Percentiles rank a stretch among this genome's conserved stretches.
These are phyloP conservation scores for Galago senegalensis DNA, from an alignment of 2,797 vertebrate species.

Conservation along the genomic window DNA sequence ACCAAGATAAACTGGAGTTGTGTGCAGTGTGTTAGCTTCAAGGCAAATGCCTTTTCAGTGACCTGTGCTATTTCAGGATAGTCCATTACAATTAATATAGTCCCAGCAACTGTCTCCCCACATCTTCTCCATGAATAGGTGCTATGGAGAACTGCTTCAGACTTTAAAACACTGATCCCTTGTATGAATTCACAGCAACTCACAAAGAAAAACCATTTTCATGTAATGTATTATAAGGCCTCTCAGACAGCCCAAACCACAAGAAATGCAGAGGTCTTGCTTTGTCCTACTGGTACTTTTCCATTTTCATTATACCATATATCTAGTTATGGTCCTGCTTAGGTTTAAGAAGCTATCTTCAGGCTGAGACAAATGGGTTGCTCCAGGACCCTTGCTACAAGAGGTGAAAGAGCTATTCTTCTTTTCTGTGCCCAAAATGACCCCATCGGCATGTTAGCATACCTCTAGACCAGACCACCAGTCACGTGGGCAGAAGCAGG, in stretches of 20 bases:
- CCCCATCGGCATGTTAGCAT: background rate
- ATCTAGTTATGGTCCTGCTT: background rate
- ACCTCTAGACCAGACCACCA: constrained; percentile 6
- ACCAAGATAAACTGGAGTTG: background rate
- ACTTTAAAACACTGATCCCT: constrained; percentile 37
- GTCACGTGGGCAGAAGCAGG: background rate
- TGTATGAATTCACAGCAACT: constrained; percentile 61
- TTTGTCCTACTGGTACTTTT: constrained; percentile 43
- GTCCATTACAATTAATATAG: background rate
- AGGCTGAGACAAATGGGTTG: background rate
- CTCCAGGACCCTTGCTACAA: background rate
- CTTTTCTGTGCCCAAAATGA: background rate
- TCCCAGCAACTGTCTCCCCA: background rate
- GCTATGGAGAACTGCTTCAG: background rate
- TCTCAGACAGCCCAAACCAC: constrained; percentile 1
- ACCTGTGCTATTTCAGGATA: background rate
- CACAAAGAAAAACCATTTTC: constrained; percentile 33
- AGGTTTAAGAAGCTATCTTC: constrained; percentile 9
- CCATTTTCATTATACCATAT: background rate
- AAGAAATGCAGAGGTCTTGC: background rate
- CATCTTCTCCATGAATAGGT: background rate
- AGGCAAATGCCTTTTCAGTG: background rate
- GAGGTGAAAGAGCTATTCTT: background rate
- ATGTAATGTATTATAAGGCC: constrained; percentile 19
- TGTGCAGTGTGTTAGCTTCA: background rate